Conservation (phyloP, 2,113 vertebrate genomes). For the Rana temporaria region DNA sequence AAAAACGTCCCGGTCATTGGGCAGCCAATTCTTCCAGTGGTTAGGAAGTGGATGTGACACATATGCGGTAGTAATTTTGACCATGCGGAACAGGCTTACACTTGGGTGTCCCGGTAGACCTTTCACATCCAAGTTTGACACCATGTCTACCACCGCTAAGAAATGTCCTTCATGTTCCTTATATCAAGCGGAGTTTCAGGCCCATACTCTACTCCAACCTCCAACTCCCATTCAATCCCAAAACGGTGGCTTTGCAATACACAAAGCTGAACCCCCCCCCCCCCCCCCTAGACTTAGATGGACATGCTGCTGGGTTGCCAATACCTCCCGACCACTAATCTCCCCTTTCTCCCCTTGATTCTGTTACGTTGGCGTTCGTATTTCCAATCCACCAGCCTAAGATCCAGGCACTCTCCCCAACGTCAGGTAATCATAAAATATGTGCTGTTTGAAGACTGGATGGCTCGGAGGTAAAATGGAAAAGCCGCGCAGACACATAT, state of each 20-base stretch:
- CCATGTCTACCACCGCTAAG: not conserved
- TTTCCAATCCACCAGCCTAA: slow-evolving; percentile 37
- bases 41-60: too few species aligned
- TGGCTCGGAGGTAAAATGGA: slow-evolving; percentile 52
- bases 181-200: not conserved
- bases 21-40: too few species aligned
- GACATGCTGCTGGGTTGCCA: slow-evolving; percentile 3
- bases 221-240: not conserved
- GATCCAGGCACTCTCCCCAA: slow-evolving; percentile 39
- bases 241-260: slow-evolving; percentile 23
- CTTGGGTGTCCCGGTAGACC: too few species aligned
- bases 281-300: not conserved
- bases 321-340: slow-evolving; percentile 45
- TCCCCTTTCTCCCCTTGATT: slow-evolving; percentile 26
- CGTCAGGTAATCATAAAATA: slow-evolving; percentile 57
- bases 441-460: slow-evolving; percentile 53
- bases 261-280: slow-evolving; percentile 34
- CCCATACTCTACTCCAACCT: not conserved
- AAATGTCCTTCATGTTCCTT: not conserved
- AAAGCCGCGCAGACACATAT: slow-evolving; percentile 51
- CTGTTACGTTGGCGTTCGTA: slow-evolving; percentile 49
- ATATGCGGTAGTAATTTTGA: too few species aligned
- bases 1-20: too few species aligned
- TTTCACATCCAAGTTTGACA: too few species aligned
- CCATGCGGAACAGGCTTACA: too few species aligned